These are phyloP conservation scores for Cyanoderma ruficeps DNA, from an alignment of 2,113 vertebrate genomes.

Conservation along the genomic window DNA sequence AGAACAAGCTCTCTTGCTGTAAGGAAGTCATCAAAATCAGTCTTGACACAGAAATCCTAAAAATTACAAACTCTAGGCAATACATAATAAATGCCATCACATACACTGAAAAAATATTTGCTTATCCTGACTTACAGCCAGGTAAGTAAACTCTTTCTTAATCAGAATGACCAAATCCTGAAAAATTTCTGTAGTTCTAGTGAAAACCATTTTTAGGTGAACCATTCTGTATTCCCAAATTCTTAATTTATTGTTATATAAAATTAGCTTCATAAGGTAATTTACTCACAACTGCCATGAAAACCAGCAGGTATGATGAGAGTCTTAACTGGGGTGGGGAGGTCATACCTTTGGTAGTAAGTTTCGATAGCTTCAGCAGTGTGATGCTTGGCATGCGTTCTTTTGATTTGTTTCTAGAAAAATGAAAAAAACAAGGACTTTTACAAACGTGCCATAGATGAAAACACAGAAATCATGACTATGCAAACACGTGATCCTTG, in stretches of 20 bases:
- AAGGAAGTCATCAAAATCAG: background rate
- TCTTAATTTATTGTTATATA: background rate
- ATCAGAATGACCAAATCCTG: background rate
- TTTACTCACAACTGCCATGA: constrained; percentile 40
- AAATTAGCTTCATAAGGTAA: constrained; percentile 34
- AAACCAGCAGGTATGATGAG: constrained; percentile 59
- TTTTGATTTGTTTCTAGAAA: constrained; percentile 93
- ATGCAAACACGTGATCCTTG: background rate
- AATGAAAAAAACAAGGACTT: background rate
- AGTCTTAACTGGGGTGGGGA: constrained; percentile 49
- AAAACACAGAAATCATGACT: constrained; percentile 39
- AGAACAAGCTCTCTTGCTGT: background rate
- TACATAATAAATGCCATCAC: background rate
- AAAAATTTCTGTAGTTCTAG: background rate
- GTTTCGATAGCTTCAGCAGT: constrained; percentile 82
- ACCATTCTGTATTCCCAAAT: background rate
- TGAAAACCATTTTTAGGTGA: background rate
- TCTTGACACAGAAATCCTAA: background rate
- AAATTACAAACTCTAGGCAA: background rate
- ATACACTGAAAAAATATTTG: background rate
- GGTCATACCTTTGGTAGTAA: constrained; percentile 89
- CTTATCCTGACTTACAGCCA: background rate
- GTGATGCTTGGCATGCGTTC: constrained; percentile 87
- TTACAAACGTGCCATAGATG: constrained; percentile 33
- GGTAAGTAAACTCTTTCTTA: background rate